Percentiles rank a stretch among this genome's conserved stretches.
These are phyloP conservation scores for Drosophila lacteicornis DNA, from an alignment of 1,140 invertebrate species.

Conservation along the genomic window DNA sequence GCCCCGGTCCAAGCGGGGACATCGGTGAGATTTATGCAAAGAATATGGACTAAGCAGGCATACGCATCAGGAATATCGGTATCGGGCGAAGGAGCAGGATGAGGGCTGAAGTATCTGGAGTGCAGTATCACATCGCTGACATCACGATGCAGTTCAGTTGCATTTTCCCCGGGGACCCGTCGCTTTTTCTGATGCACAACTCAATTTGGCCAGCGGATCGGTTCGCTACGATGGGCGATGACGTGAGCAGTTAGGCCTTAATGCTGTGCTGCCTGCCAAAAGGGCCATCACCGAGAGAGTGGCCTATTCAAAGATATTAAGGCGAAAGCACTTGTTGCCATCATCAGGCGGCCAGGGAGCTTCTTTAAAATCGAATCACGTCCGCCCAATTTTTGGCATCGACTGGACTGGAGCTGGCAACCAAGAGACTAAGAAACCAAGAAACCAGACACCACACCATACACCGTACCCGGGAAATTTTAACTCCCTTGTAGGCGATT, in stretches of 20 bases:
- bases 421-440: slow-evolving; percentile 2
- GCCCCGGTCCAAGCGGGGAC: slow-evolving; percentile 39
- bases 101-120: neutral
- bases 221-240: slow-evolving; percentile 16
- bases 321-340: slow-evolving; percentile 66
- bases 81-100: neutral
- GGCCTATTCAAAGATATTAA: slow-evolving; percentile 66
- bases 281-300: slow-evolving; percentile 37
- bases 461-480: slow-evolving; percentile 51
- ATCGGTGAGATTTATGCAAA: slow-evolving; percentile 71
- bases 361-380: slow-evolving; percentile 84
- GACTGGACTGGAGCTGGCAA: slow-evolving; percentile 6
- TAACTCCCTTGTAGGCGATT: slow-evolving; percentile 83
- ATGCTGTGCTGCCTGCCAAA: slow-evolving; percentile 20
- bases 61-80: slow-evolving; percentile 31
- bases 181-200: slow-evolving; percentile 63
- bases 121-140: slow-evolving; percentile 40
- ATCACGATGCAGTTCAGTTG: slow-evolving; percentile 57
- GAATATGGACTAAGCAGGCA: slow-evolving; percentile 41
- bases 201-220: slow-evolving; percentile 62
- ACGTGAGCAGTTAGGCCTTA: slow-evolving; percentile 29
- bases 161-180: slow-evolving; percentile 46
- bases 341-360: slow-evolving; percentile 48
- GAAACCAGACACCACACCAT: slow-evolving; percentile 4
- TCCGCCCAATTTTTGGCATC: slow-evolving; percentile 71